Percentiles rank a stretch among this genome's conserved stretches.
Evolutionary conservation across 2,113 vertebrate genomes (phyloP).

Genomic region (Copsychus sechellarum): DNA sequence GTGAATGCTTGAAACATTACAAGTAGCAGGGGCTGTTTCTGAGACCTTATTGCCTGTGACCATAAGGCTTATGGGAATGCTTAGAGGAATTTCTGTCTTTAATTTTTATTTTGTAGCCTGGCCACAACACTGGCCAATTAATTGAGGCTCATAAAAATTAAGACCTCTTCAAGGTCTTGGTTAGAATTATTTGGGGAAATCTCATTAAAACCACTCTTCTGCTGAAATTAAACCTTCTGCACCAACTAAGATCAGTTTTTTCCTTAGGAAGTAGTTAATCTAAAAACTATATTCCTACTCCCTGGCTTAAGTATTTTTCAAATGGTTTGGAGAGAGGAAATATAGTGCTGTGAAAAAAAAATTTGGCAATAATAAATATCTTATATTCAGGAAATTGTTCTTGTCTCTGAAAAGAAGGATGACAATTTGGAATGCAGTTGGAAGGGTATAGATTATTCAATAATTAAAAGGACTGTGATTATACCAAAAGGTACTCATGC

Average conservation of each 20-base stretch:
- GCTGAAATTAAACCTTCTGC: background rate
- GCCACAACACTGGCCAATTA: constrained; percentile 1
- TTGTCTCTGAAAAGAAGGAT: background rate
- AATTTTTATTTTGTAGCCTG: constrained; percentile 25
- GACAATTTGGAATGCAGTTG: background rate
- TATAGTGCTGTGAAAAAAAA: background rate
- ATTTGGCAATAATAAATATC: background rate
- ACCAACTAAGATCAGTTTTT: background rate
- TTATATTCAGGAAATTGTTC: background rate
- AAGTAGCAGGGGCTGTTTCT: background rate
- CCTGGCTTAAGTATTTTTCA: background rate
- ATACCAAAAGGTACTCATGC: background rate
- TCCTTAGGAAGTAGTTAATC: background rate
- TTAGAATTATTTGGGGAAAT: constrained; percentile 18
- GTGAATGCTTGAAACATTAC: background rate
- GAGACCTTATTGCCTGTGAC: background rate
- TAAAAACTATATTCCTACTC: background rate
- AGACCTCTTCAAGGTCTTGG: background rate
- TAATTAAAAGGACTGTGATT: constrained; percentile 27
- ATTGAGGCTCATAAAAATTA: constrained; percentile 38
- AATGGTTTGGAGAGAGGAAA: background rate
- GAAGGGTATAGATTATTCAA: background rate
- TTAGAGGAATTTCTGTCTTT: constrained; percentile 13
- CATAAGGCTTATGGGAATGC: background rate
- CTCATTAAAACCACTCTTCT: background rate